Conservation (phyloP, 2,888 invertebrate genomes). For the Eupeodes luniger region DNA sequence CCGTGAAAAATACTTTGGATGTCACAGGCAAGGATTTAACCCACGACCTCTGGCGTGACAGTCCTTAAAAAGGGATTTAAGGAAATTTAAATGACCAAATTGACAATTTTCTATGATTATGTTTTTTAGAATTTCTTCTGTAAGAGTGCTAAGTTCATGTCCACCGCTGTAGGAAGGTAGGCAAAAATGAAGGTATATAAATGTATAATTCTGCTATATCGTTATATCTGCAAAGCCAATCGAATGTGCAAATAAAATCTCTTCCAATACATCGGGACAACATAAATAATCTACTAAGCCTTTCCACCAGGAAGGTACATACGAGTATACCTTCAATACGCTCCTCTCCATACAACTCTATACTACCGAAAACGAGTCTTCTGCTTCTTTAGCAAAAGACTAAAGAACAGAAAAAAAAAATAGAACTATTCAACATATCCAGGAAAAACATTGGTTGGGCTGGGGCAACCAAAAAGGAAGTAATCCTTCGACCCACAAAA, state of each 20-base stretch:
- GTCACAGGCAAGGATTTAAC: no score
- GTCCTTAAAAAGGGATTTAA: no score
- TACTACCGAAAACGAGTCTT: neutral
- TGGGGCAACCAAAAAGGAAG: constrained; percentile 50
- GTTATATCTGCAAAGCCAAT: constrained; percentile 41
- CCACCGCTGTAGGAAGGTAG: no score
- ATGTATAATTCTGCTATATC: neutral
- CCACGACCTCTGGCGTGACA: no score
- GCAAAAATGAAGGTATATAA: no score
- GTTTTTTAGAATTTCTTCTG: no score
- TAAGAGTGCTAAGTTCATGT: no score
- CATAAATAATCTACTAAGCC: constrained; percentile 73
- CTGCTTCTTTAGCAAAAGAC: neutral
- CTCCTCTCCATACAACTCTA: neutral
- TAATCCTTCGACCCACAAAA: constrained; percentile 72
- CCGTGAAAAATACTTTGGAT: no score
- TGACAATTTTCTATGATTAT: no score
- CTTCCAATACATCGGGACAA: constrained; percentile 65
- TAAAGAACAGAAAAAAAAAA: neutral
- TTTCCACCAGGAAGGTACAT: constrained; percentile 8
- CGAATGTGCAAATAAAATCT: constrained; percentile 73
- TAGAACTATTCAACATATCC: neutral
- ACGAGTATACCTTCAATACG: neutral
- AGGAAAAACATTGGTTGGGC: constrained; percentile 21
- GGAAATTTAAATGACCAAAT: no score